Conservation (phyloP, 1,140 invertebrate genomes). For the Drosophila teissieri region DNA sequence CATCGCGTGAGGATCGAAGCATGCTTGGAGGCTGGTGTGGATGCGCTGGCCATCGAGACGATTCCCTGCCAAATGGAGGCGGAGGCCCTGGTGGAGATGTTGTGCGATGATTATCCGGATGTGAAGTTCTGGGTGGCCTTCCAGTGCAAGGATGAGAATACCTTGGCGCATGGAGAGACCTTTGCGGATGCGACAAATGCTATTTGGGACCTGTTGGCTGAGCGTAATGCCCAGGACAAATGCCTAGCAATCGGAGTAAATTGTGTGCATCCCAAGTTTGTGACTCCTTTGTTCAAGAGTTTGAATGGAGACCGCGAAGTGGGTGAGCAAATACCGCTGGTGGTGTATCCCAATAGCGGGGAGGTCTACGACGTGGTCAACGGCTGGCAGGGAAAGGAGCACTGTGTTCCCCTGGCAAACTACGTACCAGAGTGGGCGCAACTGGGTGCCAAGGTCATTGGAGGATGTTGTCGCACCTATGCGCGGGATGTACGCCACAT, state of each 20-base stretch:
- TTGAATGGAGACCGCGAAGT: slow-evolving; percentile 79
- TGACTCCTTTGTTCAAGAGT: slow-evolving; percentile 86
- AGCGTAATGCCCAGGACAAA: slow-evolving; percentile 87
- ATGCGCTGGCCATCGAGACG: slow-evolving; percentile 95
- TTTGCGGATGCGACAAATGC: slow-evolving; percentile 86
- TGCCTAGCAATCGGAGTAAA: slow-evolving; percentile 94
- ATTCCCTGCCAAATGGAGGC: slow-evolving; percentile 94
- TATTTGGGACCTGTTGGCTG: slow-evolving; percentile 87
- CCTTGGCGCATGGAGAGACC: slow-evolving; percentile 91
- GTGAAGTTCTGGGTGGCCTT: slow-evolving; percentile 91
- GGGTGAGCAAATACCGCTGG: slow-evolving; percentile 85
- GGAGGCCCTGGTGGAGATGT: slow-evolving; percentile 90
- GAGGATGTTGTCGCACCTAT: slow-evolving; percentile 91
- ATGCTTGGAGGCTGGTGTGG: slow-evolving; percentile 91
- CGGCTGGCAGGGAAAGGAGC: slow-evolving; percentile 87
- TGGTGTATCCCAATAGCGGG: slow-evolving; percentile 91
- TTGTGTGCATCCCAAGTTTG: slow-evolving; percentile 89
- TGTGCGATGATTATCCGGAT: slow-evolving; percentile 90
- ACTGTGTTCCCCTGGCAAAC: slow-evolving; percentile 86
- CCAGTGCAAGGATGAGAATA: slow-evolving; percentile 86
- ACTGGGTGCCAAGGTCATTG: slow-evolving; percentile 89
- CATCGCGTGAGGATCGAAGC: slow-evolving; percentile 92
- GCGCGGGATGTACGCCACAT: slow-evolving; percentile 87
- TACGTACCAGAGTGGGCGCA: slow-evolving; percentile 89
- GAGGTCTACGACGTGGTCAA: slow-evolving; percentile 86